phyloP scores from a whole-genome alignment of 2,888 invertebrate species.

The Blastobasis lacticolella region DNA sequence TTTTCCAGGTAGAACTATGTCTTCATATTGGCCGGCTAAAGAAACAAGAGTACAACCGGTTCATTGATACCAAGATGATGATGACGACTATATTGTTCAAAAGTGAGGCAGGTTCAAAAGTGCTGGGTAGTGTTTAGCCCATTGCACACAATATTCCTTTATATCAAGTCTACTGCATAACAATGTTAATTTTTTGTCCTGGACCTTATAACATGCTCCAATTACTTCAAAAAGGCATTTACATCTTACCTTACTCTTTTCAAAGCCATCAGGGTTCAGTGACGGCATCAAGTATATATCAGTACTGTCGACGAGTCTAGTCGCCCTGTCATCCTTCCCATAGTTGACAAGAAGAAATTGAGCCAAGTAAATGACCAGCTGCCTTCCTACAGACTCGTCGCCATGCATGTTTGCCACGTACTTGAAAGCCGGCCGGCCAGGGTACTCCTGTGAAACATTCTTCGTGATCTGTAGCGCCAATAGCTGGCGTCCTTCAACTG shows the following conservation, averaged over 20 bases:
- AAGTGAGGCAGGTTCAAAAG: no score
- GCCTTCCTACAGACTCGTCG: conserved; percentile 91
- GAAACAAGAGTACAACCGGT: no score
- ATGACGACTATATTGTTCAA: no score
- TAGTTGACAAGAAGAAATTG: conserved; percentile 88
- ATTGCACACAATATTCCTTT: no score
- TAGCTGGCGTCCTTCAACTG: conserved; percentile 85
- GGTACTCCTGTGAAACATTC: conserved; percentile 71
- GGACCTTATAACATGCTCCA: no score
- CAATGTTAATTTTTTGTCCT: no score
- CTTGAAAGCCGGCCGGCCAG: conserved; percentile 91
- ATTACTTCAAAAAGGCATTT: background rate
- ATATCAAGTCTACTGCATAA: no score
- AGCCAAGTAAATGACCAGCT: conserved; percentile 87
- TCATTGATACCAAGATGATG: no score
- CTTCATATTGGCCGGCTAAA: no score
- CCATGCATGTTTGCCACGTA: conserved; percentile 98
- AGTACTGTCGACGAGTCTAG: conserved; percentile 85
- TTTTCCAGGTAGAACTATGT: no score
- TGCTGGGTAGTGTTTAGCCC: no score
- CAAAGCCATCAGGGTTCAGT: conserved; percentile 98
- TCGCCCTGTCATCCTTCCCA: conserved; percentile 79
- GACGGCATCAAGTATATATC: conserved; percentile 97
- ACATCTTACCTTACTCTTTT: conserved; percentile 80
- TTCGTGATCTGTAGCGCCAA: conserved; percentile 87